Conservation (phyloP, 2,113 vertebrate species). For the Platycercus adscitus region DNA sequence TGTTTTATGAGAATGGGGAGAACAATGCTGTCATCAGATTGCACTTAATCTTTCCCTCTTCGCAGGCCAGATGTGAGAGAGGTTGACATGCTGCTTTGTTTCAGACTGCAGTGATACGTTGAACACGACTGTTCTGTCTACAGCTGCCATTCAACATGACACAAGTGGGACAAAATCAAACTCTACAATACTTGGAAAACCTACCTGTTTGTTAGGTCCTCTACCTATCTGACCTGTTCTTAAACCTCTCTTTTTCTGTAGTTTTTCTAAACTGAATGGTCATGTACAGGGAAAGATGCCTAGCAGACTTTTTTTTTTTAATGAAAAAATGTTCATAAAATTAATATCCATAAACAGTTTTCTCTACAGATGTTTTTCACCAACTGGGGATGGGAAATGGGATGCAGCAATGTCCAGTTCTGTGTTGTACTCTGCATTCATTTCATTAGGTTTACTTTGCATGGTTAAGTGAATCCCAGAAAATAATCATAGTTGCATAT, state of each 20-base stretch:
- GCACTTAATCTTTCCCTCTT: background rate
- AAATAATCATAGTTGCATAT: background rate
- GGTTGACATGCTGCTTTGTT: background rate
- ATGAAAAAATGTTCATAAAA: background rate
- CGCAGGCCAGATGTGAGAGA: background rate
- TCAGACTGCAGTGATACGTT: background rate
- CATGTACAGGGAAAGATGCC: background rate
- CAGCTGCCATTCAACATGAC: background rate
- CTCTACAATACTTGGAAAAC: background rate
- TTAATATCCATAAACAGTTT: background rate
- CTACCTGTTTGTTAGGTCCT: background rate
- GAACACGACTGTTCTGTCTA: background rate
- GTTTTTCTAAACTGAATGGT: background rate
- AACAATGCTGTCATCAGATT: background rate
- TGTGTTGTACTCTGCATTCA: background rate
- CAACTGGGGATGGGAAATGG: background rate
- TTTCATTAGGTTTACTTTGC: background rate
- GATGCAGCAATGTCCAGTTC: background rate
- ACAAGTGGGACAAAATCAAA: background rate
- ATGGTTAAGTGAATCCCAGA: background rate
- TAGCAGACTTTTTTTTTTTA: background rate
- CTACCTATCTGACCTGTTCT: background rate
- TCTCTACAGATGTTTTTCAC: background rate
- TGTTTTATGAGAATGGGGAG: background rate
- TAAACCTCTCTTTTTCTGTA: background rate